phyloP scores from a whole-genome alignment of 2,888 invertebrate genomes.

The Ischnura elegans region DNA sequence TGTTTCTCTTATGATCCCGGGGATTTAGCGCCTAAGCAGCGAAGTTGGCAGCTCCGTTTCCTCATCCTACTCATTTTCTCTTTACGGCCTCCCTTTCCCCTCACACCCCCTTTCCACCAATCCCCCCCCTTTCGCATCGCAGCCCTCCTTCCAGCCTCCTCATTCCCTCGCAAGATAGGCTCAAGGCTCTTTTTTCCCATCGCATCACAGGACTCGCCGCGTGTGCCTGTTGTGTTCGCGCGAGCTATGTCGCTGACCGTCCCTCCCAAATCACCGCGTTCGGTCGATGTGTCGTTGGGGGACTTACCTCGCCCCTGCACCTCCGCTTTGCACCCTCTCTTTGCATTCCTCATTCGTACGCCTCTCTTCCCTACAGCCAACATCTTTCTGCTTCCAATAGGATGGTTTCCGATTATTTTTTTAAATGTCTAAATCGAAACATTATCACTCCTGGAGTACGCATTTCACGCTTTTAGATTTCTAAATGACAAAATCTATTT shows the following conservation, averaged over 20 bases:
- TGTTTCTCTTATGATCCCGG: background rate
- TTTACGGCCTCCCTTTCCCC: background rate
- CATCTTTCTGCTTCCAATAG: background rate
- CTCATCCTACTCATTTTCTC: background rate
- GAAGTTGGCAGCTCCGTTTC: background rate
- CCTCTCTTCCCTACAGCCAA: background rate
- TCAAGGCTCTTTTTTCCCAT: background rate
- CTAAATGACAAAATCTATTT: no score
- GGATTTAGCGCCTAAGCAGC: background rate
- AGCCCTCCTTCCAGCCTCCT: background rate
- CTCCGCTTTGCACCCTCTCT: background rate
- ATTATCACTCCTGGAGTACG: no score
- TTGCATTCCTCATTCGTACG: background rate
- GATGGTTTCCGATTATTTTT: no score
- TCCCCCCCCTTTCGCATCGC: background rate
- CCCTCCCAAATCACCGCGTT: conserved; percentile 21
- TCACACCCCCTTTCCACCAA: background rate
- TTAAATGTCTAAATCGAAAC: no score
- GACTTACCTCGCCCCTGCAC: conserved; percentile 9
- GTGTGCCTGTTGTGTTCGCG: background rate
- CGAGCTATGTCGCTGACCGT: background rate
- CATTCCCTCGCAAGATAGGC: background rate
- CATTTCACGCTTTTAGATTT: no score
- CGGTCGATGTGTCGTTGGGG: conserved; percentile 33
- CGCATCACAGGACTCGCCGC: background rate